These are phyloP conservation scores for Parapristionchus giblindavisi DNA, from an alignment of 2,888 invertebrate genomes.

Conservation along the genomic window DNA sequence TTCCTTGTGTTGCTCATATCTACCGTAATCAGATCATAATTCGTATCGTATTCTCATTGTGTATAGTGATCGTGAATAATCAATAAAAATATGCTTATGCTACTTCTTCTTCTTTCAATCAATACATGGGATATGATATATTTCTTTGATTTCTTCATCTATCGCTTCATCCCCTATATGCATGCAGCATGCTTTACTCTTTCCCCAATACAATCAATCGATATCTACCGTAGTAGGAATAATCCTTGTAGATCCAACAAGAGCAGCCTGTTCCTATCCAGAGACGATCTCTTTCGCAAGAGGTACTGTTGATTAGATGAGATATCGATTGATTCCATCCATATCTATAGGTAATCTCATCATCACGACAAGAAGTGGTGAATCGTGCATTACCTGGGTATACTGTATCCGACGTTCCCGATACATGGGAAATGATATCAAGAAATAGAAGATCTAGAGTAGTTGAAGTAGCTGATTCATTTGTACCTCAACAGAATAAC, in stretches of 20 bases:
- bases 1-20: no score
- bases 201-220: neutral
- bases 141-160: neutral
- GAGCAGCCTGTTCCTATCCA: constrained; percentile 37
- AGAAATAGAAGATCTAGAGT: constrained; percentile 60
- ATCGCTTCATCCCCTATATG: constrained; percentile 14
- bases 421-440: constrained; percentile 64
- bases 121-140: no score
- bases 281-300: constrained; percentile 42
- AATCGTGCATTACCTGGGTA: constrained; percentile 60
- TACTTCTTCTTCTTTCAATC: no score
- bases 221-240: constrained; percentile 4
- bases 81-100: no score
- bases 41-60: no score
- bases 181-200: constrained; percentile 23
- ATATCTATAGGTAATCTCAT: constrained; percentile 19
- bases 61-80: no score
- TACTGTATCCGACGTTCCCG: constrained; percentile 67
- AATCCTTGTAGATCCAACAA: neutral
- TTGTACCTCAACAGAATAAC: constrained; percentile 53
- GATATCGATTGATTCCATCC: neutral
- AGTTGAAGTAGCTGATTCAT: constrained; percentile 70
- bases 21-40: no score
- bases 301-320: constrained; percentile 34
- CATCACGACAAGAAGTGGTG: constrained; percentile 8